Conservation (phyloP, 1,140 invertebrate genomes). For the Charaxes varanes region DNA sequence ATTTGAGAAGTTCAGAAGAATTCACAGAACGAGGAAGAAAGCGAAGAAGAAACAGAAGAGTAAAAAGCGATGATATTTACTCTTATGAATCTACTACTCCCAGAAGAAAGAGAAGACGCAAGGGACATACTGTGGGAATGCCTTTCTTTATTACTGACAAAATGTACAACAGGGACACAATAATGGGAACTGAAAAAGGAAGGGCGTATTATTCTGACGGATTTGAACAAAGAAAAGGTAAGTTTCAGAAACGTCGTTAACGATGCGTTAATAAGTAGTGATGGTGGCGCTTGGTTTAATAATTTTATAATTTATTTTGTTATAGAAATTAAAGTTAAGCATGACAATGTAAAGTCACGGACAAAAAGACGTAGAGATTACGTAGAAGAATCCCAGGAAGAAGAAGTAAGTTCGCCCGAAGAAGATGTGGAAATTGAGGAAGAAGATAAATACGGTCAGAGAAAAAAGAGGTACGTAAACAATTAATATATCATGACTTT, state of each 20-base stretch:
- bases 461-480: conserved; percentile 9
- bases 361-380: conserved; percentile 1
- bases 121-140: conserved; percentile 17
- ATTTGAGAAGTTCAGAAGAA: conserved; percentile 21
- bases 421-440: conserved; percentile 1
- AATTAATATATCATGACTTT: too few species aligned
- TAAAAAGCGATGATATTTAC: conserved; percentile 1
- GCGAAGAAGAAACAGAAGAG: conserved; percentile 4
- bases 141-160: conserved; percentile 22
- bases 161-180: conserved; percentile 8
- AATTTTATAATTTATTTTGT: too few species aligned
- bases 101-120: conserved; percentile 14
- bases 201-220: not conserved
- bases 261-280: too few species aligned
- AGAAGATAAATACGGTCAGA: conserved; percentile 2
- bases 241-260: not conserved
- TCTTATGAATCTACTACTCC: conserved; percentile 1
- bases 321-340: not conserved
- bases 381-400: conserved; percentile 12
- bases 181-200: conserved; percentile 7
- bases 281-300: too few species aligned
- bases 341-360: not conserved
- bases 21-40: not conserved
- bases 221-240: conserved; percentile 2
- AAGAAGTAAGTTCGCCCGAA: conserved; percentile 14